These are phyloP conservation scores for Eupithecia abbreviata DNA, from an alignment of 2,888 invertebrate species.

Conservation along the genomic window DNA sequence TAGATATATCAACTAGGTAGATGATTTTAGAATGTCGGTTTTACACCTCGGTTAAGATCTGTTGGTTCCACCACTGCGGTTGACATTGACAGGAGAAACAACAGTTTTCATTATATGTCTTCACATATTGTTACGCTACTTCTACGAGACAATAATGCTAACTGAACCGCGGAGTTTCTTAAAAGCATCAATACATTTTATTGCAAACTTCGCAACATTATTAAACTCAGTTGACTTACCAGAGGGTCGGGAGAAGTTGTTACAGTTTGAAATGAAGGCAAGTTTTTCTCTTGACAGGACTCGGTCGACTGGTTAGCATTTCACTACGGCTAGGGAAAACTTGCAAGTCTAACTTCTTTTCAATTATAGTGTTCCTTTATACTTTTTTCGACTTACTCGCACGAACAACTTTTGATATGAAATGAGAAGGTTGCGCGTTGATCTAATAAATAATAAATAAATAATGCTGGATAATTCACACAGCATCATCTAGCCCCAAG, in stretches of 20 bases:
- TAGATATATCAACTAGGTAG: neutral
- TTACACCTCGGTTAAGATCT: neutral
- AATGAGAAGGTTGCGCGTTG: neutral
- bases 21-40: neutral
- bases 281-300: conserved; percentile 33
- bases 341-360: conserved; percentile 21
- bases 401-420: neutral
- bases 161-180: neutral
- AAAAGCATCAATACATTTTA: conserved; percentile 8
- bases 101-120: neutral
- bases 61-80: neutral
- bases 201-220: conserved; percentile 7
- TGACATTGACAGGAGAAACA: neutral
- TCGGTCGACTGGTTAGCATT: conserved; percentile 25
- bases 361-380: conserved; percentile 17
- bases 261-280: conserved; percentile 21
- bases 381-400: neutral
- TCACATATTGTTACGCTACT: neutral
- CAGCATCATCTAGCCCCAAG: too few relatives aligned
- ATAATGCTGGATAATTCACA: too few relatives aligned
- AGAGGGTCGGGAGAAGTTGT: conserved; percentile 3
- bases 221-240: conserved; percentile 7
- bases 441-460: too few relatives aligned
- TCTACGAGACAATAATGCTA: neutral
- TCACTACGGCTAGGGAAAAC: conserved; percentile 27